Evolutionary conservation across 2,113 vertebrate genomes (phyloP).

Genomic region (Pseudonaja textilis): DNA sequence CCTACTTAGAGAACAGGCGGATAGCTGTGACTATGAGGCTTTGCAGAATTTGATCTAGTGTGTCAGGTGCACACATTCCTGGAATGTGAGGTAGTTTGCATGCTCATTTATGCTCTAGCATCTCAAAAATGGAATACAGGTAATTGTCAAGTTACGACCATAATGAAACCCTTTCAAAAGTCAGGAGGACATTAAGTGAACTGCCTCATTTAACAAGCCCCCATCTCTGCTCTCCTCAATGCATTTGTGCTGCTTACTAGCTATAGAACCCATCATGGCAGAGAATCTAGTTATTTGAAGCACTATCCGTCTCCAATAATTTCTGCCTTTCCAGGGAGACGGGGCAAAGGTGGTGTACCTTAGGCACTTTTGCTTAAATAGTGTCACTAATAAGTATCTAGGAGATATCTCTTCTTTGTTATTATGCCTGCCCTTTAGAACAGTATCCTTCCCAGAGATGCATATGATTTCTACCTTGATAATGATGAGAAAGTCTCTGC

Average conservation of each 20-base stretch:
- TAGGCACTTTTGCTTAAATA: background rate
- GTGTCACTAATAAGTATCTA: background rate
- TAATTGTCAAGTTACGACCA: background rate
- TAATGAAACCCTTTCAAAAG: background rate
- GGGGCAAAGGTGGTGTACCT: background rate
- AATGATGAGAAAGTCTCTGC: background rate
- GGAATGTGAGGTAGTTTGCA: background rate
- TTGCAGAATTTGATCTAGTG: background rate
- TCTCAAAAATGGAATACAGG: background rate
- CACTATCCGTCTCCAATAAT: background rate
- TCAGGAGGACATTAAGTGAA: background rate
- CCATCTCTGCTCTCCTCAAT: background rate
- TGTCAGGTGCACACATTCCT: background rate
- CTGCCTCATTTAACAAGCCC: background rate
- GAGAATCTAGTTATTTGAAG: background rate
- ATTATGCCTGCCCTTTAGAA: background rate
- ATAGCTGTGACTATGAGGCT: background rate
- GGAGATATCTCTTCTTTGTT: background rate
- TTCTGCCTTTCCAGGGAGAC: background rate
- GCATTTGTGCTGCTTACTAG: background rate
- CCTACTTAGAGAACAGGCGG: background rate
- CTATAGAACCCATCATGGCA: background rate
- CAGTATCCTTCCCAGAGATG: background rate
- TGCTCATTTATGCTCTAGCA: background rate
- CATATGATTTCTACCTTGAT: background rate